Conservation (phyloP, 2,888 invertebrate genomes). For the Octonoba sinensis region DNA sequence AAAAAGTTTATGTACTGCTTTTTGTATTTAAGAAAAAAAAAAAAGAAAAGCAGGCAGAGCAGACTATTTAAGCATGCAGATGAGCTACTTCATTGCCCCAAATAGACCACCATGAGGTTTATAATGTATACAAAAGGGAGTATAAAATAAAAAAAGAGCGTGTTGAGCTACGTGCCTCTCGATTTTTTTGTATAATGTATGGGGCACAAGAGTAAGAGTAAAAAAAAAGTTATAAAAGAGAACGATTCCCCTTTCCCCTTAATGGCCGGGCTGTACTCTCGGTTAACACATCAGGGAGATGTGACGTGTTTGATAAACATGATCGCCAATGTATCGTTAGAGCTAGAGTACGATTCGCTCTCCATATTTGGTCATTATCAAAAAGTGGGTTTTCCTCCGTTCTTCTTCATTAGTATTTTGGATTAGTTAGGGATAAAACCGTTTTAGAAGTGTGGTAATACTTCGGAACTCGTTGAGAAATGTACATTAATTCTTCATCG, state of each 20-base stretch:
- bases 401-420: too few species aligned
- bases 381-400: too few species aligned
- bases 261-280: conserved; percentile 56
- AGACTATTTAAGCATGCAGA: conserved; percentile 53
- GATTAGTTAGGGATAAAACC: too few species aligned
- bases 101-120: conserved; percentile 30
- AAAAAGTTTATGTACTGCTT: too few species aligned
- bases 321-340: not conserved
- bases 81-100: conserved; percentile 46
- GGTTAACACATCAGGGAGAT: conserved; percentile 56
- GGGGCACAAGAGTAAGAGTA: conserved; percentile 4
- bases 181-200: conserved; percentile 22
- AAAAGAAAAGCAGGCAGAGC: conserved; percentile 6
- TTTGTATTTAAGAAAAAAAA: too few species aligned
- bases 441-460: too few species aligned
- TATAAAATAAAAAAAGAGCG: conserved; percentile 23
- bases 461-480: too few species aligned
- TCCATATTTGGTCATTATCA: too few species aligned
- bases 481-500: too few species aligned
- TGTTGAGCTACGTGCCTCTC: conserved; percentile 1
- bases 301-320: conserved; percentile 60
- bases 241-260: conserved; percentile 20
- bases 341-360: too few species aligned
- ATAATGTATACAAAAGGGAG: conserved; percentile 47
- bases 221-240: not conserved